A percentile compares a stretch with the other conserved stretches of the same genome.
Evolutionary conservation across 2,888 invertebrate species (phyloP).

Genomic region (Latrodectus hesperus): DNA sequence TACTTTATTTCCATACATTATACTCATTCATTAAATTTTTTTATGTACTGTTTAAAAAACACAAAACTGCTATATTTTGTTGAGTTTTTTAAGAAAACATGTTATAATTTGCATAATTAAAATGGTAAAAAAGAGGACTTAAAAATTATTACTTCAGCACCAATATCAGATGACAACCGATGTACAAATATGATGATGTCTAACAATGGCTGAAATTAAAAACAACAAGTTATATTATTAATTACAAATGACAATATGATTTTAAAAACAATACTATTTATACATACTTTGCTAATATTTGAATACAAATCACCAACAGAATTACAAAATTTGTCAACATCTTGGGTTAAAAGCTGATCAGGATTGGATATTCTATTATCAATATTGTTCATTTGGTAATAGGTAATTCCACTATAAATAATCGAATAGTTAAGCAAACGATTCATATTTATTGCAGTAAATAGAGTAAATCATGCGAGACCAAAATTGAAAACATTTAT

Average conservation of each 20-base stretch:
- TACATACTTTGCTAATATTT: conserved; percentile 87
- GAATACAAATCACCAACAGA: conserved; percentile 96
- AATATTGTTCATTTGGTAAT: conserved; percentile 96
- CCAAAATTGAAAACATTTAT: background rate
- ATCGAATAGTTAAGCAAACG: background rate
- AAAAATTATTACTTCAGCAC: conserved; percentile 80
- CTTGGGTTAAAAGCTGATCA: conserved; percentile 93
- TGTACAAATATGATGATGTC: conserved; percentile 96
- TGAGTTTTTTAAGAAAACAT: too few relatives aligned
- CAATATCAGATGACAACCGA: conserved; percentile 88
- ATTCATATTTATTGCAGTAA: too few relatives aligned
- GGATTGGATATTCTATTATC: conserved; percentile 96
- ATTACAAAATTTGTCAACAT: conserved; percentile 98
- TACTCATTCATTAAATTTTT: too few relatives aligned
- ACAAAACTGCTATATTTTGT: too few relatives aligned
- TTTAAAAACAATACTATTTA: background rate
- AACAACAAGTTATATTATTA: background rate
- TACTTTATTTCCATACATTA: too few relatives aligned
- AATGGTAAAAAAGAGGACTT: background rate
- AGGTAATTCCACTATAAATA: conserved; percentile 87
- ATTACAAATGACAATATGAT: background rate
- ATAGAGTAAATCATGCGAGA: background rate
- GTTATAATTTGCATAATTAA: background rate
- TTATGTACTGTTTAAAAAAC: too few relatives aligned
- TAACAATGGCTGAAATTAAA: conserved; percentile 81